Base-by-base conservation (phyloP, 2,888 invertebrate genomes). In the Athetis lepigone region DNA sequence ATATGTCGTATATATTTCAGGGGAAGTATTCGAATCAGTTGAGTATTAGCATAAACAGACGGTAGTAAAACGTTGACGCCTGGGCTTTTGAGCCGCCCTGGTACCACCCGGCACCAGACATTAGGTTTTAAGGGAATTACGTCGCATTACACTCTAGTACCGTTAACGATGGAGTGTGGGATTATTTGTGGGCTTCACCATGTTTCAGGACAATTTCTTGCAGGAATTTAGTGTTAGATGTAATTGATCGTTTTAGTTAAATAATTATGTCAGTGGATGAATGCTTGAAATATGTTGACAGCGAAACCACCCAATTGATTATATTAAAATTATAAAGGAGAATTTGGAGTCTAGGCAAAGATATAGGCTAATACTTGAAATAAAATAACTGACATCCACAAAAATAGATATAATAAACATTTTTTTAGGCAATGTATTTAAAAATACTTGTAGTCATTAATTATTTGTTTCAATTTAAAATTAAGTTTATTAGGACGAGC, bases 11-110 rank as follows among this genome's bases (percentile, higher is more conserved):
- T 79, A 76, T 80, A 83, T 80, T 84, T 82, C 79, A 82, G 79
- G 77, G 46, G n/a, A 77, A 81, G 80, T 80, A 84, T 82, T 82
- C 58, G 75, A 82, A 82, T 79, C 80, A 83, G 69, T 76, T 66
- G 73, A 68, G 73, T 77, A 77, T 79, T 79, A 77, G 77, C 79
- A 83, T 85, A 84, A 84, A 84, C 81, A 83, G 72, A 74, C 57
- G 46, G 77, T 77, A 73, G 77, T 85, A 85, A 85, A 86, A 76
- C 75, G 79, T 80, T 85, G 83, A 82, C 85, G 84, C 85, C 82
- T 78, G 58, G 61, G 73, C 63, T 75, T n/a, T 73, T 70, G 76
- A 76, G 70, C 16, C 40, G 33, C 70, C 68, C 54, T 63, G 70
- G 75, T 79, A 78, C 81, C 47, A 74, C 60, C 70, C 84, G 84